A percentile compares a stretch with the other conserved stretches of the same genome.
Conservation (phyloP, 2,888 invertebrate species). For the Thymelicus sylvestris region DNA sequence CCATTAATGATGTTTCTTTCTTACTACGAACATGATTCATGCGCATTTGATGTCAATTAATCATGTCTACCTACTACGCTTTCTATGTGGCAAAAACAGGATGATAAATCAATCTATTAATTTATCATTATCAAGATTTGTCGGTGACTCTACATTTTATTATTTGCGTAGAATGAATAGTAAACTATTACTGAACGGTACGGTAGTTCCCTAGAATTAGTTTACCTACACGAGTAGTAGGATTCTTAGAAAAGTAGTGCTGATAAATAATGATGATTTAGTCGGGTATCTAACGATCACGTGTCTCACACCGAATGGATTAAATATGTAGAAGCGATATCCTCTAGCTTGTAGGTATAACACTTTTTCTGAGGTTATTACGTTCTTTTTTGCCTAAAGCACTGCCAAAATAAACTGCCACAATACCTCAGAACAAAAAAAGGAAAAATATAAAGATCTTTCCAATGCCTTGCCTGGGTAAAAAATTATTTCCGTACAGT, state of each 20-base stretch:
- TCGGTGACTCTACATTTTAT: neutral
- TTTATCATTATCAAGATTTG: slow-evolving; percentile 5
- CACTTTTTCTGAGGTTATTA: too few species aligned
- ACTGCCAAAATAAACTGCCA: too few species aligned
- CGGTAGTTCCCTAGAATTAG: slow-evolving; percentile 6
- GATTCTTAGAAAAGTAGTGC: neutral
- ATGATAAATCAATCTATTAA: neutral
- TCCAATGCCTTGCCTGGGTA: too few species aligned
- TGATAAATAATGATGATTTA: neutral
- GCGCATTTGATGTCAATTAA: neutral
- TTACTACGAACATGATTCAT: neutral
- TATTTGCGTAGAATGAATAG: too few species aligned
- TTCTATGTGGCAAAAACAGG: neutral
- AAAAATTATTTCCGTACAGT: too few species aligned
- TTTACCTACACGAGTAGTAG: slow-evolving; percentile 1
- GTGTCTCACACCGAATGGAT: too few species aligned
- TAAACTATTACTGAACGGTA: neutral
- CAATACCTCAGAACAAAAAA: too few species aligned
- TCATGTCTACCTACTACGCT: neutral
- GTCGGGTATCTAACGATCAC: too few species aligned
- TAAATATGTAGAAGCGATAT: too few species aligned
- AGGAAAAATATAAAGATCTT: too few species aligned
- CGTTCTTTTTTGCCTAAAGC: too few species aligned
- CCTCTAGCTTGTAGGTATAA: too few species aligned
- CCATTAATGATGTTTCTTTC: neutral